These are phyloP conservation scores for Mythimna lalbum DNA, from an alignment of 2,888 invertebrate genomes.

Conservation along the genomic window DNA sequence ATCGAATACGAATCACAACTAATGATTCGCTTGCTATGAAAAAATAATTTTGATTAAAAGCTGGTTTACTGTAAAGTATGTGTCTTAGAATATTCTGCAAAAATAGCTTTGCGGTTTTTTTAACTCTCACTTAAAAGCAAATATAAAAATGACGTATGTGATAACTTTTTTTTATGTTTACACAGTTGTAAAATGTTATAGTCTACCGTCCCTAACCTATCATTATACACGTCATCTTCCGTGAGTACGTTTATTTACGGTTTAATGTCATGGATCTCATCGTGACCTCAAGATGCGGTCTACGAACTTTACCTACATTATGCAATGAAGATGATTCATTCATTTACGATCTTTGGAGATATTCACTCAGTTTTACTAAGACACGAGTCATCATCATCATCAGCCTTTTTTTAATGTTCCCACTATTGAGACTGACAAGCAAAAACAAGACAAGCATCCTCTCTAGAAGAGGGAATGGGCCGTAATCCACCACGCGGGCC, in stretches of 20 bases:
- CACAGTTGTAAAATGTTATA: not conserved
- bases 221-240: slow-evolving; percentile 2
- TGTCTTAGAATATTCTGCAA: no score
- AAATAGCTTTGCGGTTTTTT: no score
- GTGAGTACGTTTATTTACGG: slow-evolving; percentile 44
- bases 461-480: no score
- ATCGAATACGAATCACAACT: no score
- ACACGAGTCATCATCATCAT: no score
- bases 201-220: not conserved
- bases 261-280: slow-evolving; percentile 57
- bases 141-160: not conserved
- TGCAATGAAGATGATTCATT: slow-evolving; percentile 66
- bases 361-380: not conserved
- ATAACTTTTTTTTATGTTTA: not conserved
- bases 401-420: no score
- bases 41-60: no score
- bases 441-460: no score
- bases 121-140: not conserved
- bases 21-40: no score
- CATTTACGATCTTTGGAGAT: slow-evolving; percentile 44
- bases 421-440: no score
- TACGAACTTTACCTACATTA: slow-evolving; percentile 65
- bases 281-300: slow-evolving; percentile 64
- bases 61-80: no score
- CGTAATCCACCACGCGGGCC: no score